Base-by-base conservation (phyloP, 1,140 invertebrate species). In the Aphelenchoides besseyi region DNA sequence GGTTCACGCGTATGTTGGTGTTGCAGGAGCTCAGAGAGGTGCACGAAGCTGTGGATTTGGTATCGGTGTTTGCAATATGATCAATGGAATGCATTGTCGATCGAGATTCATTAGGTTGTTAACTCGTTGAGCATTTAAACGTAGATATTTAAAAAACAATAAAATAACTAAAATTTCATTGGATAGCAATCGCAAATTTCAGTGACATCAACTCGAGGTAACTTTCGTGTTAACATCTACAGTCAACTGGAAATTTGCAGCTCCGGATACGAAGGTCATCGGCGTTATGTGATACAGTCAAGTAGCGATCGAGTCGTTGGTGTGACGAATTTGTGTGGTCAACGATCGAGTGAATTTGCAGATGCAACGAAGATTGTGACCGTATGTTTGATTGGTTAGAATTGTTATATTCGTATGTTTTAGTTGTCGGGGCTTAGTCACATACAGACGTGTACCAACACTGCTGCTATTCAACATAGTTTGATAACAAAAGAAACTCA, bases 1-100 rank as follows among this genome's bases (percentile, higher is more conserved):
- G n/a, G 69, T 71, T 0, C 23, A 48, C 30, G 33, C 52, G 9
- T 71, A 53, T 28, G n/a, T 71, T 16, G 26, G 69, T 26, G 23
- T 71, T 37, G 69, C 69, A 9, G 69, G 69, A 28, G 57, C 66
- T 16, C 12, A 16, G 16, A 23, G 32, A 8, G 69, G 69, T 37
- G 26, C 69, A 1, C 41, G 41, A 48, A 48, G 12, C 12, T 48
- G 41, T 23, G 41, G 41, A 48, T 16, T 48, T 23, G 41, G 12
- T 12, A 23, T 23, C 12, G 41, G 41, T 16, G 41, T 48, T 12
- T 48, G 41, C 41, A 48, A 48, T 23, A 12, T 48, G 41, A 23
- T 48, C 12, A 48, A 48, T 23, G 41, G 41, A 23, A 48, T 48
- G 41, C 12, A 48, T 23, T 48, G 41, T 23, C 41, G 41, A 23